These are phyloP conservation scores for Protodeltote pygarga DNA, from an alignment of 2,888 invertebrate species.

Conservation along the genomic window DNA sequence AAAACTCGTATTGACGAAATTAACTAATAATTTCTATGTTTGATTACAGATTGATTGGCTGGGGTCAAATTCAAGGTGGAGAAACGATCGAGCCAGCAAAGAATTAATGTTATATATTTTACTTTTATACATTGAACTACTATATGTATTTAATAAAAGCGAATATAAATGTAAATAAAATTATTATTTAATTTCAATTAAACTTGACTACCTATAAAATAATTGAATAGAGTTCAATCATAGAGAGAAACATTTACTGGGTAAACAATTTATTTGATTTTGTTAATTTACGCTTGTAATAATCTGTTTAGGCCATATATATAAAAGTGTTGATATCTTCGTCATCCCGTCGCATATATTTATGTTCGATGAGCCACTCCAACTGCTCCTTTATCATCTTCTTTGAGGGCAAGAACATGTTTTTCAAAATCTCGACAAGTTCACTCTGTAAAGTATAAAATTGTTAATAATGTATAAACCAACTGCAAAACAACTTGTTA, in stretches of 20 bases:
- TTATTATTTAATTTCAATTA: slow-evolving; percentile 49
- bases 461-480: no score
- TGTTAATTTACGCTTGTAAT: slow-evolving; percentile 60
- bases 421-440: slow-evolving; percentile 98
- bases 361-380: slow-evolving; percentile 99
- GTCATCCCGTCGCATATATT: slow-evolving; percentile 98
- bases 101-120: slow-evolving; percentile 76
- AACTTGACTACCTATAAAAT: slow-evolving; percentile 41
- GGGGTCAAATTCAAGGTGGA: slow-evolving; percentile 99
- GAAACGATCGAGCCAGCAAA: slow-evolving; percentile 95
- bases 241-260: slow-evolving; percentile 50
- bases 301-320: slow-evolving; percentile 94
- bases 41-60: slow-evolving; percentile 95
- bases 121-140: slow-evolving; percentile 70
- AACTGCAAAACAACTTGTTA: no score
- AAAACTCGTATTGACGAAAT: no score
- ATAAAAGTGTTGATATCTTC: slow-evolving; percentile 99
- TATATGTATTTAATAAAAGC: slow-evolving; percentile 54
- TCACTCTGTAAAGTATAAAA: slow-evolving; percentile 89
- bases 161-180: slow-evolving; percentile 50
- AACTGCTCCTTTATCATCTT: slow-evolving; percentile 99
- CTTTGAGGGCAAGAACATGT: slow-evolving; percentile 99
- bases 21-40: no score
- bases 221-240: slow-evolving; percentile 32
- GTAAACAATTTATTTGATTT: slow-evolving; percentile 79